These are phyloP conservation scores for Uria aalge DNA, from an alignment of 2,113 vertebrate genomes.

Conservation along the genomic window DNA sequence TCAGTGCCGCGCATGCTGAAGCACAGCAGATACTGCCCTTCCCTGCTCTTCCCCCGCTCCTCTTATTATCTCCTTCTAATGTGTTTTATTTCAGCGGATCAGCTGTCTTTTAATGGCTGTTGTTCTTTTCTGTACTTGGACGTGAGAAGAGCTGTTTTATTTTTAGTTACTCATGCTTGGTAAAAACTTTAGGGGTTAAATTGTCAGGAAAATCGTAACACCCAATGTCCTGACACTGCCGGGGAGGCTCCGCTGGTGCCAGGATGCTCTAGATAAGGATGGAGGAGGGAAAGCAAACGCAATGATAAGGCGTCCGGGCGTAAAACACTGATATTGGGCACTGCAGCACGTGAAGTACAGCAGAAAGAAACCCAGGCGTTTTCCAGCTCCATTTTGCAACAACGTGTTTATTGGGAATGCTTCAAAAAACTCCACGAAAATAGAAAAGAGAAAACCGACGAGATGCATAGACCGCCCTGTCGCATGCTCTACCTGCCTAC, in stretches of 20 bases:
- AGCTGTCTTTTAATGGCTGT: not conserved
- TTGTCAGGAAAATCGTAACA: not conserved
- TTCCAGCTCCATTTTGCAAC: not conserved
- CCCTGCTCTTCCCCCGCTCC: not conserved
- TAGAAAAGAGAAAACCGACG: not conserved
- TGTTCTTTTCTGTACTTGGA: not conserved
- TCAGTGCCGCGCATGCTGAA: not conserved
- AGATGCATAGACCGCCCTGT: not conserved
- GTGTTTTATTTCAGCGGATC: not conserved
- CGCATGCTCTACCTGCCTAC: not conserved
- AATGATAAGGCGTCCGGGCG: not conserved
- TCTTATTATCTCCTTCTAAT: not conserved
- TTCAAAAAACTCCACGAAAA: not conserved
- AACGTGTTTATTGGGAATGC: constrained; percentile 13
- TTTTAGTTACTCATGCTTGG: not conserved
- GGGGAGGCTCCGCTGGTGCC: not conserved
- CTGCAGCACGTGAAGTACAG: not conserved
- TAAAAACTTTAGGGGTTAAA: not conserved
- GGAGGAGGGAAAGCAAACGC: not conserved
- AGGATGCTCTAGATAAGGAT: not conserved
- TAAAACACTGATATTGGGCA: rapidly evolving
- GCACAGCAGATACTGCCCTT: not conserved
- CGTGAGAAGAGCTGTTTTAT: not conserved
- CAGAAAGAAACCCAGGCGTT: not conserved
- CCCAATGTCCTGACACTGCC: not conserved